A percentile compares a stretch with the other conserved stretches of the same genome.
phyloP scores from a whole-genome alignment of 2,113 vertebrate species.

The Solenodon paradoxus region DNA sequence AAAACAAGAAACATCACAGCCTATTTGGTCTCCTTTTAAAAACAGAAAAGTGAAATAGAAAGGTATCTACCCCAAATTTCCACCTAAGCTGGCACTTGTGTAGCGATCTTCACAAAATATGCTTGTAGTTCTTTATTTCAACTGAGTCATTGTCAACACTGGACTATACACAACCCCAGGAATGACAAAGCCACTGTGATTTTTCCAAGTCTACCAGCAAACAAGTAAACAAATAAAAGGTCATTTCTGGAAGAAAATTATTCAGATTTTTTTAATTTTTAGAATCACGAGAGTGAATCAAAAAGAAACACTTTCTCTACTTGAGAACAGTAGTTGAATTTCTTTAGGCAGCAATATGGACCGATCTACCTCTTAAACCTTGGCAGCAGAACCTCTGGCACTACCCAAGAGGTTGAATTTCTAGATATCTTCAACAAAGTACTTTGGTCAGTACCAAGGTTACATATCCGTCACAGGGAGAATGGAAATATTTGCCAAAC shows the following conservation, averaged over 20 bases:
- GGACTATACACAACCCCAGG: background rate
- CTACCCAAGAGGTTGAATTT: background rate
- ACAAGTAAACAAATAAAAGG: background rate
- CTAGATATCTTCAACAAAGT: background rate
- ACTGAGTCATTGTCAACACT: background rate
- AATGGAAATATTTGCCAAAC: background rate
- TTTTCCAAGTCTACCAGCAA: background rate
- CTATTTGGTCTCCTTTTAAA: background rate
- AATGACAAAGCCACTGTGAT: background rate
- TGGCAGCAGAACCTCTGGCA: background rate
- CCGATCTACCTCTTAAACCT: background rate
- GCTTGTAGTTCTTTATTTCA: background rate
- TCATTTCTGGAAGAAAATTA: background rate
- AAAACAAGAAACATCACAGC: slow-evolving; percentile 29
- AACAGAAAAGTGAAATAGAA: background rate
- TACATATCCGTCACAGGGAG: background rate
- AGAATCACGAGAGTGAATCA: background rate
- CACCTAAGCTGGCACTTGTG: background rate
- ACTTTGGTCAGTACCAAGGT: background rate
- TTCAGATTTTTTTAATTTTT: background rate
- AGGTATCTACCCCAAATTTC: background rate
- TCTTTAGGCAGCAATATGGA: background rate
- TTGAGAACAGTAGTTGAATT: background rate
- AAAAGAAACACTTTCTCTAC: background rate
- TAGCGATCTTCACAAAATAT: background rate